These are phyloP conservation scores for Brenthis ino DNA, from an alignment of 2,888 invertebrate species.

Conservation along the genomic window DNA sequence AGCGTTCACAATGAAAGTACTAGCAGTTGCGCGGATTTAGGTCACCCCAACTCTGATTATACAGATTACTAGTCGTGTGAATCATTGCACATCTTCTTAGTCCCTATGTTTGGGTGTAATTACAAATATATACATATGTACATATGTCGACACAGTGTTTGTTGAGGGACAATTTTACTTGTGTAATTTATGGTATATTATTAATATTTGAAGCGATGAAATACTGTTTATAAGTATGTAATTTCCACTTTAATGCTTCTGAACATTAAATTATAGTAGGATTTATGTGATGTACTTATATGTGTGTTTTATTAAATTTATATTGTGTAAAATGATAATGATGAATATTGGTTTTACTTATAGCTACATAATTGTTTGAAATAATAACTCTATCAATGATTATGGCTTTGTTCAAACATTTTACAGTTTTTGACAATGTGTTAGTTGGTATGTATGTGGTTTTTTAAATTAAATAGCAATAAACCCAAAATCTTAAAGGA, in stretches of 20 bases:
- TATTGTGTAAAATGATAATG: no score
- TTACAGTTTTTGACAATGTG: no score
- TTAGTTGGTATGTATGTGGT: no score
- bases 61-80: slow-evolving; percentile 79
- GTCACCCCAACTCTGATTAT: slow-evolving; percentile 80
- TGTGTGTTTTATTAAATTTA: no score
- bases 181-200: not conserved
- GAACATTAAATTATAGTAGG: not conserved
- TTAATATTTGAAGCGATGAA: slow-evolving; percentile 15
- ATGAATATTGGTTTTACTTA: no score
- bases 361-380: no score
- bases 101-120: slow-evolving; percentile 19
- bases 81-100: slow-evolving; percentile 73
- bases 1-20: slow-evolving; percentile 80
- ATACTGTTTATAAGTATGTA: slow-evolving; percentile 13
- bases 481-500: no score
- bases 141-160: slow-evolving; percentile 2
- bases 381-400: no score
- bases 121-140: slow-evolving; percentile 2
- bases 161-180: slow-evolving; percentile 8
- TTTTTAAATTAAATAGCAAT: no score
- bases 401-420: no score
- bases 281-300: no score
- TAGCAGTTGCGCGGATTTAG: slow-evolving; percentile 78
- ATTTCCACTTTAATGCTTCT: slow-evolving; percentile 12